Evolutionary conservation across 2,888 invertebrate species (phyloP).

Genomic region (Poecilus cupreus): DNA sequence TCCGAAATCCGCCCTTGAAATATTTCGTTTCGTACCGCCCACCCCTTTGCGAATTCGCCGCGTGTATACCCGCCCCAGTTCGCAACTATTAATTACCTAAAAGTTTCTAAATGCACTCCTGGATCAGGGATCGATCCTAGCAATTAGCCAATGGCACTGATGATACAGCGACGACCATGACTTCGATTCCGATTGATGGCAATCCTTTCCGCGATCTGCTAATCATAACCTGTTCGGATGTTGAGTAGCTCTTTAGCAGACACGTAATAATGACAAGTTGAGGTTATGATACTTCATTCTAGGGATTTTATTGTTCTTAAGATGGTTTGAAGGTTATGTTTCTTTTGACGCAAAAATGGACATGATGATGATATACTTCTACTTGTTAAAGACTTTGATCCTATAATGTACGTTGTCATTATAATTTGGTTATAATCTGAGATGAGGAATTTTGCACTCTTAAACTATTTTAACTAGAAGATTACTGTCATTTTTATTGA

Average conservation of each 20-base stretch:
- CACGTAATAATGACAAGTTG: background rate
- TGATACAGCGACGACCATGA: background rate
- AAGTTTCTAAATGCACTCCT: constrained; percentile 40
- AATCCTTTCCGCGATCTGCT: constrained; percentile 40
- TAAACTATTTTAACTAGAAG: background rate
- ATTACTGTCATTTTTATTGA: background rate
- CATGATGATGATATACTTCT: background rate
- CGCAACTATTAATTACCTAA: constrained; percentile 47
- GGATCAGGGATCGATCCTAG: background rate
- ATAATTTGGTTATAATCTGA: background rate
- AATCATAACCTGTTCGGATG: constrained; percentile 35
- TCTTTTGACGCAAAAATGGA: background rate
- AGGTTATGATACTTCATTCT: background rate
- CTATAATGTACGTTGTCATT: background rate
- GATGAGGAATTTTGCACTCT: background rate
- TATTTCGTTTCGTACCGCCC: background rate
- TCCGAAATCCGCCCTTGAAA: background rate
- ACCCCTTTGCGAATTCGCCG: constrained; percentile 34
- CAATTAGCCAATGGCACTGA: constrained; percentile 20
- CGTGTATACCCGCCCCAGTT: background rate
- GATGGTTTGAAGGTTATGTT: background rate
- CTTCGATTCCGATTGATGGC: constrained; percentile 3
- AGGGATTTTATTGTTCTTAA: constrained; percentile 5
- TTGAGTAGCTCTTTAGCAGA: constrained; percentile 20
- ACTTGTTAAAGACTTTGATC: constrained; percentile 3